These are phyloP conservation scores for Corella eumyota DNA, from an alignment of 23 tunicate genomes.

Conservation along the genomic window DNA sequence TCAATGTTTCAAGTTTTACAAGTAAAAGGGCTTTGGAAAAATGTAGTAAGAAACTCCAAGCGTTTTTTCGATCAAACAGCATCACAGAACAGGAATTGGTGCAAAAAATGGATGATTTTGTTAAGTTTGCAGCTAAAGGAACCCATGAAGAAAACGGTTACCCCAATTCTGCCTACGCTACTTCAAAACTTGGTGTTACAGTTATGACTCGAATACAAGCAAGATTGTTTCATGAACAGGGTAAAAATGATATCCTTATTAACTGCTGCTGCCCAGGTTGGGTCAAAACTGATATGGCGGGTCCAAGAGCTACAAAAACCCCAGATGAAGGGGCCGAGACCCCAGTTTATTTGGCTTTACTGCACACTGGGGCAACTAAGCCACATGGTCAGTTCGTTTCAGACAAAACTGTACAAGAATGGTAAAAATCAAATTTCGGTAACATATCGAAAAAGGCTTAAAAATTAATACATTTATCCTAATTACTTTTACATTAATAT, in stretches of 20 bases:
- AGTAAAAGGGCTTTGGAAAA: conserved; percentile 24
- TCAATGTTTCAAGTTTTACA: conserved; percentile 42
- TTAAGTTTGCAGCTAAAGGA: conserved; percentile 23
- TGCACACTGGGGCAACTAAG: conserved; percentile 53
- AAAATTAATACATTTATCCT: no score
- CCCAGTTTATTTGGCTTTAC: conserved; percentile 59
- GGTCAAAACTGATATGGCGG: conserved; percentile 84
- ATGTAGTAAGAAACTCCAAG: conserved; percentile 54
- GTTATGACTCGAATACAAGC: conserved; percentile 59
- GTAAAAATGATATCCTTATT: conserved; percentile 46
- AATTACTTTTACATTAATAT: no score
- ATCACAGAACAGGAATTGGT: conserved; percentile 55
- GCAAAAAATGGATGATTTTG: conserved; percentile 61
- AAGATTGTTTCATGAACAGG: conserved; percentile 18
- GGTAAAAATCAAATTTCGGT: no score
- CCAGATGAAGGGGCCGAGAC: conserved; percentile 90
- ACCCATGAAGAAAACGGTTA: conserved; percentile 28
- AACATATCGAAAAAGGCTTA: no score
- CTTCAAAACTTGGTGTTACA: conserved; percentile 66
- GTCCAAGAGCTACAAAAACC: conserved; percentile 46
- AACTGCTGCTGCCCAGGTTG: conserved; percentile 92
- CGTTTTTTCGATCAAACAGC: conserved; percentile 42
- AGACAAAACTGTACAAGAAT: conserved; percentile 33
- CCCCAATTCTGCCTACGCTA: conserved; percentile 57
- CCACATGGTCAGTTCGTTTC: conserved; percentile 69